phyloP scores from a whole-genome alignment of 2,797 vertebrate genomes.

The Prionace glauca region DNA sequence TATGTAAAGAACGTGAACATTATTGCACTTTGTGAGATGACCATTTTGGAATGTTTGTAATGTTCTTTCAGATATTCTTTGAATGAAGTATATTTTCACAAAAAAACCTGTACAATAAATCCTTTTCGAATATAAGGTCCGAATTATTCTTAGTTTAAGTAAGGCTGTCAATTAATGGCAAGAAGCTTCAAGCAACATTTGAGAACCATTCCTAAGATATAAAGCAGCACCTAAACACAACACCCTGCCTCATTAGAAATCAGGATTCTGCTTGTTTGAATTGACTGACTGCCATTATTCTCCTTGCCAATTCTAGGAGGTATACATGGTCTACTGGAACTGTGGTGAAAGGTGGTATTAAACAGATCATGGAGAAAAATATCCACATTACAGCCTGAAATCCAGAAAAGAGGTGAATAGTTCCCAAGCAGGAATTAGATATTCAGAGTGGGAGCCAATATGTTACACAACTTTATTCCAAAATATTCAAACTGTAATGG shows the following conservation, averaged over 20 bases:
- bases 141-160: not conserved
- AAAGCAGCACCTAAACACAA: constrained; percentile 7
- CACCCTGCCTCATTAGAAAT: constrained; percentile 12
- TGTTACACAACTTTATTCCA: not conserved
- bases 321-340: constrained; percentile 25
- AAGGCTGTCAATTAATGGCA: constrained; percentile 15
- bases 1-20: too few relatives aligned
- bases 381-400: constrained; percentile 11
- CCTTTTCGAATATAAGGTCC: not conserved
- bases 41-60: too few relatives aligned
- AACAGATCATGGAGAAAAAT: constrained; percentile 20
- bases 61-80: too few relatives aligned
- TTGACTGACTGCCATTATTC: constrained; percentile 16
- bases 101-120: not conserved
- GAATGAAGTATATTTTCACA: too few relatives aligned
- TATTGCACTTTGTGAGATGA: too few relatives aligned
- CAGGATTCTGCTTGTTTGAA: constrained; percentile 27
- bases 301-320: constrained; percentile 26
- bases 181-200: not conserved
- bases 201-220: not conserved
- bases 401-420: constrained; percentile 4
- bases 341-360: constrained; percentile 14
- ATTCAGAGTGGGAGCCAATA: constrained; percentile 23
- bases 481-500: constrained; percentile 11
- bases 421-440: constrained; percentile 24